Evolutionary conservation across 2,888 invertebrate species (phyloP), one percentile per base, ranked within the genome.

Genomic region (Carabus problematicus): DNA sequence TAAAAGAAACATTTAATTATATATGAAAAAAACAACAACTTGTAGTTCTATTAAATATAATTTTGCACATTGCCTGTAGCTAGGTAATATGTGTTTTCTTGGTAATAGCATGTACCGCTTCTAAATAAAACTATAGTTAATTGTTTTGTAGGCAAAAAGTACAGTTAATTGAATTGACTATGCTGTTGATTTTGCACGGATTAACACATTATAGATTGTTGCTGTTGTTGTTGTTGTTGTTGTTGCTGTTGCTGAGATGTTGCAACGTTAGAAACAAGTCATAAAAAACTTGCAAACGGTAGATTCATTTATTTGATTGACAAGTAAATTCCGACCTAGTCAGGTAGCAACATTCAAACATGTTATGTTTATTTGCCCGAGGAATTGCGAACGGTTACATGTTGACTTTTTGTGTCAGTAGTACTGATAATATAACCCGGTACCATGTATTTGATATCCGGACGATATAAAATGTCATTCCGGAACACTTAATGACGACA

Each of bases 291-390:
- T 58, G 56, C 56, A 66, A 66, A 66, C 66, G 66, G 66, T 66
- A 66, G 66, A 66, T 58, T 66, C 58, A 66, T 66, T 66, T 66
- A 66, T 66, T 66, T 66, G 66, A 66, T 66, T 66, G 66, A 66
- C 66, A 66, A 66, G 66, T 66, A 66, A 66, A 66, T 66, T 66
- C 66, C 66, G 66, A 66, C 47, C 66, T 56, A 66, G 66, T 66
- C 66, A 66, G 55, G 64, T 47, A 42, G 29, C 55, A 54, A 18
- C 43, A 54, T 64, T 43, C 64, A 39, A 56, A 66, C 59, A 66
- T 66, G 56, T 19, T 55, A 66, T 66, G 66, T 66, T 66, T 66
- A 58, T 59, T 47, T 59, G 66, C 66, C 66, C 29, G 58, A 43
- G 66, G 40, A 58, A 66, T 56, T 49, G 14, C 49, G 47, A 47